Percentiles rank a stretch among this genome's conserved stretches.
phyloP scores from a whole-genome alignment of 1,140 invertebrate genomes.

The Dysdera silvatica region DNA sequence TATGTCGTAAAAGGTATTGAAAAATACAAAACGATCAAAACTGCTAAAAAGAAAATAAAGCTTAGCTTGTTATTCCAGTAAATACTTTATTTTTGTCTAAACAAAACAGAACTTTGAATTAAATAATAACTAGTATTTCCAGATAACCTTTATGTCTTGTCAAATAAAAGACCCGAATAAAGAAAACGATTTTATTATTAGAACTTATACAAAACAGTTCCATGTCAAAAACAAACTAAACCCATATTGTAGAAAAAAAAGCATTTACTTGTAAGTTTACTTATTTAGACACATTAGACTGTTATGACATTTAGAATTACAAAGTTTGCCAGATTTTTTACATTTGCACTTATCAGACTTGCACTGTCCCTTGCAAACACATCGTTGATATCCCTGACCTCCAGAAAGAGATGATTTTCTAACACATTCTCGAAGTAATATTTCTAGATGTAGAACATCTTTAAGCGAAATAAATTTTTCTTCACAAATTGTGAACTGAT shows the following conservation, averaged over 20 bases:
- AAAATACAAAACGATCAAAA: too few species aligned
- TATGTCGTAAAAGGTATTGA: too few species aligned
- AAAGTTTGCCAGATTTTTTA: slow-evolving; percentile 1
- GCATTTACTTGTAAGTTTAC: slow-evolving; percentile 5
- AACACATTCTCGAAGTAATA: slow-evolving; percentile 1
- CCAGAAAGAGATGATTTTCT: slow-evolving; percentile 1
- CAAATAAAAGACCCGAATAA: too few species aligned
- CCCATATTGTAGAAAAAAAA: not conserved
- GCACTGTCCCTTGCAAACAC: not conserved
- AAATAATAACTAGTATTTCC: too few species aligned
- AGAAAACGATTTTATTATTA: too few species aligned
- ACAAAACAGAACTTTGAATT: too few species aligned
- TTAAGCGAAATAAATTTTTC: slow-evolving; percentile 4
- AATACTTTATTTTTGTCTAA: too few species aligned
- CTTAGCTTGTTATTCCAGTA: too few species aligned
- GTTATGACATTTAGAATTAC: slow-evolving; percentile 6
- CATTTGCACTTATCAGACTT: slow-evolving; percentile 4
- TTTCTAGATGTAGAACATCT: not conserved
- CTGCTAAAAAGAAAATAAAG: too few species aligned
- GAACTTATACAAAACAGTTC: too few species aligned
- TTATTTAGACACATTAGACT: slow-evolving; percentile 3
- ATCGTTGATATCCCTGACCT: slow-evolving; percentile 7
- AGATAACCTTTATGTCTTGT: too few species aligned
- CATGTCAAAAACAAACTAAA: too few species aligned
- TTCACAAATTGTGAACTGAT: not conserved